These are phyloP conservation scores for Vulpes lagopus DNA, from an alignment of 2,113 vertebrate genomes.

Conservation along the genomic window DNA sequence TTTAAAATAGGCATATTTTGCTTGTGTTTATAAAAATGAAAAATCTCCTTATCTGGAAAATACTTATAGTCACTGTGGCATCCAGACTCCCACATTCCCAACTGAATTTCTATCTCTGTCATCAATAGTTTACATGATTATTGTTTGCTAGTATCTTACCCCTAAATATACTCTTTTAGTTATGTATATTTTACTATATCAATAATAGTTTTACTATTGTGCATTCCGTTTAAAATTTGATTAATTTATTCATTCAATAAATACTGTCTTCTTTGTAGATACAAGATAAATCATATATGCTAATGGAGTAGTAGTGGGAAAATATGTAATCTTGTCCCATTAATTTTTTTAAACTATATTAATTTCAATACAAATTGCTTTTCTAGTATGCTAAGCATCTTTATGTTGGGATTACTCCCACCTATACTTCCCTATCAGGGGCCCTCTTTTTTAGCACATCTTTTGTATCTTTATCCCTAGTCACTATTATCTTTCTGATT, in stretches of 20 bases:
- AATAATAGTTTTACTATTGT: background rate
- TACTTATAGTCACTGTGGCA: background rate
- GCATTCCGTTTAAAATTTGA: background rate
- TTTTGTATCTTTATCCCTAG: background rate
- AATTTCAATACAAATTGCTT: background rate
- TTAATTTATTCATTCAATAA: background rate
- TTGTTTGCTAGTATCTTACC: background rate
- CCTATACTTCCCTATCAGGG: background rate
- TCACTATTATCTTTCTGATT: background rate
- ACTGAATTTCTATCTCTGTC: background rate
- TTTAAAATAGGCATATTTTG: constrained; percentile 12
- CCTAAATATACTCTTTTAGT: background rate
- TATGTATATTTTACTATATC: background rate
- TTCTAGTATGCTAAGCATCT: background rate
- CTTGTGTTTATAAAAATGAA: background rate
- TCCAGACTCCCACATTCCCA: background rate
- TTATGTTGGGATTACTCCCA: background rate
- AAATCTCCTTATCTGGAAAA: background rate
- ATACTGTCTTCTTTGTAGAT: background rate
- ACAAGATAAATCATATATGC: background rate
- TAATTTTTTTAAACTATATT: background rate
- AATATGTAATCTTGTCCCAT: background rate
- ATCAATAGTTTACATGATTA: background rate
- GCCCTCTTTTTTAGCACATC: background rate
- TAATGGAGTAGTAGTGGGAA: background rate